Evolutionary conservation across 2,113 vertebrate genomes (phyloP), one percentile per base, ranked within the genome.

Genomic region (Felis chaus): DNA sequence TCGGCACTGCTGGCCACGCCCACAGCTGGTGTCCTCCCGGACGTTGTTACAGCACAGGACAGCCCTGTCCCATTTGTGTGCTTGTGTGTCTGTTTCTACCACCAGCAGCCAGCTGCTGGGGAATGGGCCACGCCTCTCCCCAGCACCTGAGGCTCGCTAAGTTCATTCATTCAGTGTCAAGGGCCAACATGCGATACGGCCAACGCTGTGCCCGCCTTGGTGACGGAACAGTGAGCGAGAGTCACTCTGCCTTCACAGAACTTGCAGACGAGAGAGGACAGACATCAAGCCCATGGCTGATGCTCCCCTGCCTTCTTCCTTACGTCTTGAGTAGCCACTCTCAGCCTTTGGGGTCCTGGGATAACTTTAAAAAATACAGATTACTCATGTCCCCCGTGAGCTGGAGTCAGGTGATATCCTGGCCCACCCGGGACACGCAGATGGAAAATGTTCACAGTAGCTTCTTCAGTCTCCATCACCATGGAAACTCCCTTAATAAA

Each of bases 201-300:
- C 11, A 5, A 18, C n/a, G 9, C 18, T 5, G 36, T 15, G 36
- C 16, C n/a, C 0, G 11, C 5, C 4, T 0, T 2, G 1, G 39
- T 48, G n/a, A 31, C 0, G 10, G 69, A 39, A 11, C 55, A 53
- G 0, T 1, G 69, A 48, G 55, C 0, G 27, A 21, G 39, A 3
- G 14, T 50, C 61, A 6, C n/a, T 19, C 7, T 25, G 7, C 7
- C 36, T 39, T 63, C 16, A 13, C 29, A 18, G 36, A 61, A 18
- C 53, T 69, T 36, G 6, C 23, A 61, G 39, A 6, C 13, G 33
- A 21, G 10, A 41, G 33, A 33, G 33, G 53, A 36, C 39, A 29
- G 23, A 14, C 5, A 0, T 27, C 11, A 41, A 15, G 9, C 16
- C 12, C 7, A n/a, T 7, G 23, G 48, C 10, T 3, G 27, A 5